Percentiles rank a stretch among this genome's conserved stretches.
These are phyloP conservation scores for Trinectes maculatus DNA, from an alignment of 2,113 vertebrate genomes.

Conservation along the genomic window DNA sequence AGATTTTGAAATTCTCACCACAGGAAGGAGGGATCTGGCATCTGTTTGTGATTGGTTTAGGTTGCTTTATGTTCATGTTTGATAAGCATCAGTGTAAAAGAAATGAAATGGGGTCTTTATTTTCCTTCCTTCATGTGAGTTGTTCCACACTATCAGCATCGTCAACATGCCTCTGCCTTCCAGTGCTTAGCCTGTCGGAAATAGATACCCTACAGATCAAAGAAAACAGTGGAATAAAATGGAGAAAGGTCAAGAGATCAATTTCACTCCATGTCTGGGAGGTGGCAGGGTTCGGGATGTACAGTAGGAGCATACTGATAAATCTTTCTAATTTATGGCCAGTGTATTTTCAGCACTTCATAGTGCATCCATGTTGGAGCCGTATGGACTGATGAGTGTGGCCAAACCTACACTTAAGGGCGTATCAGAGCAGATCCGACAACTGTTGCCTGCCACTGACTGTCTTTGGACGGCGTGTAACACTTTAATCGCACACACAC, in stretches of 20 bases:
- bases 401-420: slow-evolving; percentile 36
- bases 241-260: slow-evolving; percentile 73
- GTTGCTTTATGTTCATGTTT: not conserved
- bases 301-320: slow-evolving; percentile 62
- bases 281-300: slow-evolving; percentile 42
- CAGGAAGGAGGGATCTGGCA: no score
- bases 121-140: not conserved
- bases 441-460: slow-evolving; percentile 46
- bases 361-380: slow-evolving; percentile 52
- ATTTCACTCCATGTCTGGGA: slow-evolving; percentile 64
- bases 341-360: slow-evolving; percentile 70
- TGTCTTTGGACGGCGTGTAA: slow-evolving; percentile 36
- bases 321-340: slow-evolving; percentile 74
- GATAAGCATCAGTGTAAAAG: not conserved
- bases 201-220: slow-evolving; percentile 66
- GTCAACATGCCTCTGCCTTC: slow-evolving; percentile 24
- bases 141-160: slow-evolving; percentile 13
- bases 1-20: no score
- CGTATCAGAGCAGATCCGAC: slow-evolving; percentile 57
- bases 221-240: slow-evolving; percentile 76
- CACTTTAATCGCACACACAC: slow-evolving; percentile 4
- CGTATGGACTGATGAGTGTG: slow-evolving; percentile 43
- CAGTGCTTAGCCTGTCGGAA: slow-evolving; percentile 52
- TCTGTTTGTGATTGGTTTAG: no score
- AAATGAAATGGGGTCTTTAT: not conserved